phyloP scores from a whole-genome alignment of 2,113 vertebrate species.

The Alaudala cheleensis region DNA sequence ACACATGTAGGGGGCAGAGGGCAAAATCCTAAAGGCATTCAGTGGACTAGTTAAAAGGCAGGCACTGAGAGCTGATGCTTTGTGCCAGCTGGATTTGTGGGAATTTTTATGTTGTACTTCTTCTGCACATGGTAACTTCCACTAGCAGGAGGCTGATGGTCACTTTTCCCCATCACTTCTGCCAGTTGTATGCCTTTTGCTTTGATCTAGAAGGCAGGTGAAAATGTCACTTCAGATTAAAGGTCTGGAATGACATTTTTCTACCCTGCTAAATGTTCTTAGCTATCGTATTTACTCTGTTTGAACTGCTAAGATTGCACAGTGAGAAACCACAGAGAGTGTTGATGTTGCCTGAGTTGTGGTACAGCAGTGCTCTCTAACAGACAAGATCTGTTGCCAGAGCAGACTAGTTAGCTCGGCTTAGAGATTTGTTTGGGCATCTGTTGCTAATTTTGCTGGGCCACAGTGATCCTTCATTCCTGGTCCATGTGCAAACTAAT shows the following conservation, averaged over 20 bases:
- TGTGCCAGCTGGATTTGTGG: not conserved
- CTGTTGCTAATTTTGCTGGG: slow-evolving; percentile 21
- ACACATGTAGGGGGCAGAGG: not conserved
- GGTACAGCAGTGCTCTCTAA: not conserved
- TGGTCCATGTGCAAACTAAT: slow-evolving; percentile 25
- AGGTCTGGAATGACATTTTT: not conserved
- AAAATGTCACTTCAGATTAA: not conserved
- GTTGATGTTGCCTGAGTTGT: not conserved
- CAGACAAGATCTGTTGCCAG: not conserved
- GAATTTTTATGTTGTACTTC: not conserved
- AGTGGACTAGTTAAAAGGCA: not conserved
- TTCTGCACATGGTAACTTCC: not conserved
- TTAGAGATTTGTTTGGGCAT: slow-evolving; percentile 25
- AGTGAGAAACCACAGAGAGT: not conserved
- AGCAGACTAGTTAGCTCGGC: not conserved
- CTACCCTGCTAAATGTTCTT: not conserved
- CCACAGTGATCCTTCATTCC: not conserved
- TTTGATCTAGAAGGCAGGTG: not conserved
- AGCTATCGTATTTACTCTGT: not conserved
- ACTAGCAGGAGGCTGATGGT: not conserved
- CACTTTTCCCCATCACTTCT: not conserved
- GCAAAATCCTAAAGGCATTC: not conserved
- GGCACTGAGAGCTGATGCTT: not conserved
- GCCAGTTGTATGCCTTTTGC: not conserved
- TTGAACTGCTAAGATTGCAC: not conserved